These are phyloP conservation scores for Semotilus atromaculatus DNA, from an alignment of 2,797 vertebrate species.

Conservation along the genomic window DNA sequence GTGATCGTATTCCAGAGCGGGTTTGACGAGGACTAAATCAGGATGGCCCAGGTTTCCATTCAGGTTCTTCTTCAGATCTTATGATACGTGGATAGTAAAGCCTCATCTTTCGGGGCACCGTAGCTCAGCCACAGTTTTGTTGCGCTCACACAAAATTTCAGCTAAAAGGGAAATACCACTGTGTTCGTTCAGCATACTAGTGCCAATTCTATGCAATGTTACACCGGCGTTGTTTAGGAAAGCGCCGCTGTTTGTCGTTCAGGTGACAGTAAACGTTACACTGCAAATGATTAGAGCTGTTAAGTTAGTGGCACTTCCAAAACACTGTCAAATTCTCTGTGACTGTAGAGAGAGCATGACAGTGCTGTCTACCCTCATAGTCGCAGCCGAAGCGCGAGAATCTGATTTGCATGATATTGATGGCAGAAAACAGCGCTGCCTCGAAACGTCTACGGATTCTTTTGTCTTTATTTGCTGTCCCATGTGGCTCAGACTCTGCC, in stretches of 20 bases:
- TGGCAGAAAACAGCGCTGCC: constrained; percentile 77
- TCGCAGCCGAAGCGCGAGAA: constrained; percentile 70
- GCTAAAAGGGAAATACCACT: constrained; percentile 33
- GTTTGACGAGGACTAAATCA: constrained; percentile 20
- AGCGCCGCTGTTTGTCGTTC: constrained; percentile 40
- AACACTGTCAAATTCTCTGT: constrained; percentile 83
- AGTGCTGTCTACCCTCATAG: constrained; percentile 82
- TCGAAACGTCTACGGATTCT: constrained; percentile 82
- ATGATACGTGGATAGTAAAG: constrained; percentile 15
- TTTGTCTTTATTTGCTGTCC: constrained; percentile 84
- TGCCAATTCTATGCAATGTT: constrained; percentile 38
- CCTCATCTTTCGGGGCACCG: background rate
- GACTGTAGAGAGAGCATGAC: constrained; percentile 80
- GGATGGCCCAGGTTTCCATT: constrained; percentile 37
- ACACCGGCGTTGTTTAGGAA: constrained; percentile 36
- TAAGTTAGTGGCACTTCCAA: constrained; percentile 83
- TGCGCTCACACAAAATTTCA: constrained; percentile 11
- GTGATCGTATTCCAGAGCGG: constrained; percentile 37
- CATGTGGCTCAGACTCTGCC: constrained; percentile 81
- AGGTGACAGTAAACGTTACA: constrained; percentile 67
- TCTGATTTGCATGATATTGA: constrained; percentile 86
- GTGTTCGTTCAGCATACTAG: background rate
- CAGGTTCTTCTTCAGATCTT: constrained; percentile 26
- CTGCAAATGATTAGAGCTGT: constrained; percentile 82
- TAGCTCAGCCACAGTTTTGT: constrained; percentile 18